Evolutionary conservation across 2,888 invertebrate genomes (phyloP), one percentile per base, ranked within the genome.

Genomic region (Harmothoe impar): DNA sequence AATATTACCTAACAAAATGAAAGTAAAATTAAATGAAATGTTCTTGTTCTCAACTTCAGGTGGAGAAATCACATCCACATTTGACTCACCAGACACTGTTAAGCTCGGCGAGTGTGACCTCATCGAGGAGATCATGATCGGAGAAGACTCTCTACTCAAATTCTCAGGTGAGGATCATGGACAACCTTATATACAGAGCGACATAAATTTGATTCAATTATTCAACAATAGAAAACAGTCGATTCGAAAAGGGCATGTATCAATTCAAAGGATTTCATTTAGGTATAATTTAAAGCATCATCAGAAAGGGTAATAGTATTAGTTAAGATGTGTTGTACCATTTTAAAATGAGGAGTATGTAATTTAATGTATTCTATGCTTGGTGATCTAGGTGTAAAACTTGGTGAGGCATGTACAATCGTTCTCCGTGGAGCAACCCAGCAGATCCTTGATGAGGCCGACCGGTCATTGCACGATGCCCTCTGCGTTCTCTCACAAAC

Each of bases 111-210:
- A 97, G 93, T 99, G 99, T 96, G 98, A 98, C 94, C 95, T 99
- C 52, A 99, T 99, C 95, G 99, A 99, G 96, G 98, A 99, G 97
- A 97, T 98, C n/a, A 98, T 99, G 97, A 98, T 99, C 94, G 99
- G 99, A 43, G 99, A 99, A 96, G 99, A 99, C 95, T 98, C 97
- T 90, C 96, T 99, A 86, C 96, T 99, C 93, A 98, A 98, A 92
- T 99, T 99, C 96, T 98, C 98, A 78, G 99, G 96, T 96, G 94
- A 90, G 84, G 77, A 15, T 52, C 1, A 56, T 10, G 20, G 31
- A 20, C 78, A 78, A 43, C 10, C 12, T 15, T 68, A 10, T 43
- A 43, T 43, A 10, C 10, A 7, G 43, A 43, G 43, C 10, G 43
- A 43, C 43, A 43, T 43, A 43, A 43, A 43, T 43, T 43, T 3